Evolutionary conservation across 2,888 invertebrate species (phyloP).

Genomic region (Lasioglossum marginatum): DNA sequence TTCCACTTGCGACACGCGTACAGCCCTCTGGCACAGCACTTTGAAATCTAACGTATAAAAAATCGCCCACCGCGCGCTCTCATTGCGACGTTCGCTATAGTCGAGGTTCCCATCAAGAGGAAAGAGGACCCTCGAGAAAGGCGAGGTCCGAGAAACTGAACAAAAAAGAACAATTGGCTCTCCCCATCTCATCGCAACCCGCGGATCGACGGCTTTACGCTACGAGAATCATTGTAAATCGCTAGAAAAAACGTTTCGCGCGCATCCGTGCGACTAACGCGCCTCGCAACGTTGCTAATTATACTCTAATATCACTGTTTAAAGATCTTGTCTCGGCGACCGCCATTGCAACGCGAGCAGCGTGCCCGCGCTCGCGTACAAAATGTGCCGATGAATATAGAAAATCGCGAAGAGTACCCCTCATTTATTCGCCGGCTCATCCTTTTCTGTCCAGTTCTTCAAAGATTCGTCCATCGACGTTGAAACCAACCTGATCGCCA

Average conservation of each 20-base stretch:
- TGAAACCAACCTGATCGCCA: slow-evolving; percentile 63
- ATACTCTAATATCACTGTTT: slow-evolving; percentile 64
- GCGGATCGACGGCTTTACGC: slow-evolving; percentile 1
- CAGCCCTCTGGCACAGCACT: slow-evolving; percentile 78
- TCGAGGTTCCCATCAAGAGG: slow-evolving; percentile 43
- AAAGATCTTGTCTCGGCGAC: slow-evolving; percentile 29
- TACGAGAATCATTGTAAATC: slow-evolving; percentile 43
- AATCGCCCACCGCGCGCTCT: slow-evolving; percentile 50
- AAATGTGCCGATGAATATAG: slow-evolving; percentile 27
- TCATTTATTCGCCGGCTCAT: neutral
- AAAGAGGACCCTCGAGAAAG: neutral
- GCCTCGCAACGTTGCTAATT: slow-evolving; percentile 39
- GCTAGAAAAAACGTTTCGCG: slow-evolving; percentile 38
- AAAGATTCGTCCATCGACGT: neutral
- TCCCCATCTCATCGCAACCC: neutral
- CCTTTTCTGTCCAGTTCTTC: neutral
- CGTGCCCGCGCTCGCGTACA: slow-evolving; percentile 39
- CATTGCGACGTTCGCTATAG: slow-evolving; percentile 47
- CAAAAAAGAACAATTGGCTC: neutral
- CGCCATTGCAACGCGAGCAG: slow-evolving; percentile 32
- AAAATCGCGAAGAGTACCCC: slow-evolving; percentile 37
- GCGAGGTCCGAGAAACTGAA: neutral
- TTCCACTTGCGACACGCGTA: slow-evolving; percentile 53
- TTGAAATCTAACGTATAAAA: slow-evolving; percentile 79
- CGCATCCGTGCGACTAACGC: slow-evolving; percentile 30